Conservation (phyloP, 2,888 invertebrate species). For the Omphaloscelis lunosa region DNA sequence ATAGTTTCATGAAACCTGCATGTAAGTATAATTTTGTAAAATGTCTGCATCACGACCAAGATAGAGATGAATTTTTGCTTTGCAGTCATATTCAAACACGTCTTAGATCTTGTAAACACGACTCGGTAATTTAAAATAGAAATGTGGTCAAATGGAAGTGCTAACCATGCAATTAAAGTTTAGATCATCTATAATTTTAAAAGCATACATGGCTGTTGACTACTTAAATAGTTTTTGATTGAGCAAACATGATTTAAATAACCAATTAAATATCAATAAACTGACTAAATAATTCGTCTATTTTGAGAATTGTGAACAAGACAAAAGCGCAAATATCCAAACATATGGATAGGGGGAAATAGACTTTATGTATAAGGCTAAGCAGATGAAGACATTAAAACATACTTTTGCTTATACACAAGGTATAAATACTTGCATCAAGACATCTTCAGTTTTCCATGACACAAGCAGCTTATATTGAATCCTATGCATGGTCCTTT, state of each 20-base stretch:
- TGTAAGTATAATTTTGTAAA: conserved; percentile 16
- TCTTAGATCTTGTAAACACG: conserved; percentile 41
- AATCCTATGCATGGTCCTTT: neutral
- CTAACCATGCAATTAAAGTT: conserved; percentile 25
- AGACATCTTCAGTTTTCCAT: conserved; percentile 3
- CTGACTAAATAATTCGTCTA: neutral
- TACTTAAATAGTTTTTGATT: neutral
- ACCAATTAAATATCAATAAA: neutral
- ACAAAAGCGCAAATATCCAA: neutral
- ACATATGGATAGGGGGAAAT: neutral
- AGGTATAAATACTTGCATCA: neutral
- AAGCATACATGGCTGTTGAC: conserved; percentile 9
- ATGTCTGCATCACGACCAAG: conserved; percentile 31
- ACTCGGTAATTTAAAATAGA: conserved; percentile 45
- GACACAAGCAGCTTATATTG: neutral
- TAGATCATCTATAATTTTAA: conserved; percentile 32
- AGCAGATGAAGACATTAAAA: neutral
- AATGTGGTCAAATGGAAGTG: conserved; percentile 32
- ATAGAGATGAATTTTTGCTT: conserved; percentile 27
- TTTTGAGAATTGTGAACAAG: neutral
- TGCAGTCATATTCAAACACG: conserved; percentile 37
- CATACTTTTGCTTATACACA: neutral
- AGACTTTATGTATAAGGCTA: neutral
- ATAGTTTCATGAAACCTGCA: conserved; percentile 2
- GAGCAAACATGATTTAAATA: conserved; percentile 14